Percentiles rank a stretch among this genome's conserved stretches.
Conservation (phyloP, 2,797 vertebrate species). For the Xerus rutilus region DNA sequence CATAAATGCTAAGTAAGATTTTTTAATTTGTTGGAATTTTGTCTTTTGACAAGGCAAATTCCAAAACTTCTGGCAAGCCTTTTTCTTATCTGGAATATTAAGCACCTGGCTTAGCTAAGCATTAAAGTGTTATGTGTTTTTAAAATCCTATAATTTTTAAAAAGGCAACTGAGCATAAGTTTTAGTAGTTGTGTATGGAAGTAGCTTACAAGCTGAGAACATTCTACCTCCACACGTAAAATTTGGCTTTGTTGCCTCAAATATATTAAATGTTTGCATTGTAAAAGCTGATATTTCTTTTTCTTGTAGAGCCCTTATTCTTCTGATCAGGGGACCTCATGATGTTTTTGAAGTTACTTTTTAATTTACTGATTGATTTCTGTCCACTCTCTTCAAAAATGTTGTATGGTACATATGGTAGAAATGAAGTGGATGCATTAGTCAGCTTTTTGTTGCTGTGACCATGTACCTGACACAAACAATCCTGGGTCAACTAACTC, state of each 20-base stretch:
- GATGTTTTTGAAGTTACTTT: background rate
- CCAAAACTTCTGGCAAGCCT: background rate
- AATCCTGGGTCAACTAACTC: background rate
- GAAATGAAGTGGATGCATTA: background rate
- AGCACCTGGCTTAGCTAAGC: background rate
- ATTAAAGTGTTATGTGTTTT: background rate
- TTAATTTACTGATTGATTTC: conserved; percentile 7
- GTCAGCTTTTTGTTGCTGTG: background rate
- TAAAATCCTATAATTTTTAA: conserved; percentile 11
- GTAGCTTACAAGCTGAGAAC: background rate
- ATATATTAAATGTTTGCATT: background rate
- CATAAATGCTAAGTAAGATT: background rate
- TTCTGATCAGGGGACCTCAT: background rate
- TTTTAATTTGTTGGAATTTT: background rate
- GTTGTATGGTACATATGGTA: background rate
- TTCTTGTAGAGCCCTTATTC: background rate
- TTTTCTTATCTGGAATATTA: conserved; percentile 10
- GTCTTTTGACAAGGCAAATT: background rate
- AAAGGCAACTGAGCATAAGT: background rate
- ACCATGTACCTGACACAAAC: background rate
- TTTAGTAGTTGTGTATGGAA: background rate
- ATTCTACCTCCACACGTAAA: background rate
- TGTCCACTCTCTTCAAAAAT: background rate
- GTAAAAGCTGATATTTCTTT: background rate
- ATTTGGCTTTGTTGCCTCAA: background rate